Percentiles rank a stretch among this genome's conserved stretches.
Evolutionary conservation across 2,797 vertebrate species (phyloP).

Genomic region (Notolepis coatsorum): DNA sequence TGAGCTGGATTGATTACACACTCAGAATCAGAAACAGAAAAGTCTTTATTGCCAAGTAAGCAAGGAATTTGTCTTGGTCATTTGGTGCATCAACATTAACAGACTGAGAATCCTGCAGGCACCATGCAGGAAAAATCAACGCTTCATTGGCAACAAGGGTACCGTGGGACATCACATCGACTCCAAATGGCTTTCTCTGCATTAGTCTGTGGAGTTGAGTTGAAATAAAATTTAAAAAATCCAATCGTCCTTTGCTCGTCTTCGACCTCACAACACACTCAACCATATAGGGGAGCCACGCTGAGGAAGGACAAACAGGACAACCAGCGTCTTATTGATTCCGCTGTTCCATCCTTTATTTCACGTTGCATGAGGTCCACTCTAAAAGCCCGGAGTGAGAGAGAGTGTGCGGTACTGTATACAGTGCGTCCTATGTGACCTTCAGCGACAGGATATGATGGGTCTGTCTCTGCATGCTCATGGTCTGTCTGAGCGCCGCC

Average conservation of each 20-base stretch:
- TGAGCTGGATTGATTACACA: too few species aligned
- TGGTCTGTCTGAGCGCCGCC: too few species aligned
- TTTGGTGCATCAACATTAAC: too few species aligned
- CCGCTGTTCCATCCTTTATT: constrained; percentile 19
- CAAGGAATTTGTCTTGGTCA: too few species aligned
- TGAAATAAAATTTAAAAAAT: constrained; percentile 44
- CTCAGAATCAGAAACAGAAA: too few species aligned
- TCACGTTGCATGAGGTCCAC: constrained; percentile 19
- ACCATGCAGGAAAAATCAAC: too few species aligned
- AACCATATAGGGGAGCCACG: constrained; percentile 2
- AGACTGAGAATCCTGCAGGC: too few species aligned
- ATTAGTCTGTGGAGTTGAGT: constrained; percentile 8
- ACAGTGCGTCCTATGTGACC: constrained; percentile 21
- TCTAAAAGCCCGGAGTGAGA: constrained; percentile 19
- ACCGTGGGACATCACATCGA: too few species aligned
- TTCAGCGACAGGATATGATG: constrained; percentile 2
- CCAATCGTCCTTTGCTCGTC: constrained; percentile 43
- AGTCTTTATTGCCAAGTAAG: too few species aligned
- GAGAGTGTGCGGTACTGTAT: neutral
- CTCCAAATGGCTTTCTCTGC: constrained; percentile 31
- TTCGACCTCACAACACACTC: constrained; percentile 25
- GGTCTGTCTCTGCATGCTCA: too few species aligned
- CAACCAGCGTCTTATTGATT: constrained; percentile 32
- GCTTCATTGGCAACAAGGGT: too few species aligned
- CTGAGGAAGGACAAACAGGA: constrained; percentile 25